These are phyloP conservation scores for Schizopygopsis malacanthus DNA, from an alignment of 2,797 vertebrate genomes.

Conservation along the genomic window DNA sequence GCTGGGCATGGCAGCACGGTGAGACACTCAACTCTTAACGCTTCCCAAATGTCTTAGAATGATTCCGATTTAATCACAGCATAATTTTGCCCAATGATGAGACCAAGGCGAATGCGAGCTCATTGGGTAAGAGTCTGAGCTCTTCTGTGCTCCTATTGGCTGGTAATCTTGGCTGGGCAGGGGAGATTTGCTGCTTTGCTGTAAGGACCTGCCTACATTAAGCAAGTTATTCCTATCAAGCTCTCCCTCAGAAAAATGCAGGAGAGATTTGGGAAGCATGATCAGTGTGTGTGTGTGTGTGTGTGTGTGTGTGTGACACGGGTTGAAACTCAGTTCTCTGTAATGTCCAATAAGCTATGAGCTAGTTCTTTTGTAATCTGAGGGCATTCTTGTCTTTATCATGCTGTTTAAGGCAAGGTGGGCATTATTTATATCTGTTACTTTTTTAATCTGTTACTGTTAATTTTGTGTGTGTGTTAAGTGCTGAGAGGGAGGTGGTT, in stretches of 20 bases:
- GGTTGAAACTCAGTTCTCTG: slow-evolving; percentile 55
- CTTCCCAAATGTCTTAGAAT: background rate
- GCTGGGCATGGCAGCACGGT: slow-evolving; percentile 94
- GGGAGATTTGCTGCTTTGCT: slow-evolving; percentile 81
- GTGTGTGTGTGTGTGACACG: slow-evolving; percentile 56
- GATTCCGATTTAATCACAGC: background rate
- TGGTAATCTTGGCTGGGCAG: slow-evolving; percentile 90
- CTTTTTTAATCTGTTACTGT: background rate
- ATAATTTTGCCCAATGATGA: slow-evolving; percentile 82
- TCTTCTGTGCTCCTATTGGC: slow-evolving; percentile 73
- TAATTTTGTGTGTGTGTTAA: slow-evolving; percentile 63
- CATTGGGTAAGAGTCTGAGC: slow-evolving; percentile 67
- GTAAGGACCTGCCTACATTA: slow-evolving; percentile 90
- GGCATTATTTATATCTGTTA: background rate
- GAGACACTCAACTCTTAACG: slow-evolving; percentile 42
- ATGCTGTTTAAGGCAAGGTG: background rate
- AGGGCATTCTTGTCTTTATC: slow-evolving; percentile 62
- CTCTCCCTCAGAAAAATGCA: slow-evolving; percentile 59
- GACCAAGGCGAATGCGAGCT: slow-evolving; percentile 86
- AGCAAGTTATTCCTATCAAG: slow-evolving; percentile 53
- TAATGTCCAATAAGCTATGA: slow-evolving; percentile 67
- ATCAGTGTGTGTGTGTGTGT: slow-evolving; percentile 61
- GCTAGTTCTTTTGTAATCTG: slow-evolving; percentile 77
- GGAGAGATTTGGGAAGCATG: slow-evolving; percentile 48
- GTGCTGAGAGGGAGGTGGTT: slow-evolving; percentile 91